A percentile compares a stretch with the other conserved stretches of the same genome.
Evolutionary conservation across 2,888 invertebrate species (phyloP).

Genomic region (Pandemis corylana): DNA sequence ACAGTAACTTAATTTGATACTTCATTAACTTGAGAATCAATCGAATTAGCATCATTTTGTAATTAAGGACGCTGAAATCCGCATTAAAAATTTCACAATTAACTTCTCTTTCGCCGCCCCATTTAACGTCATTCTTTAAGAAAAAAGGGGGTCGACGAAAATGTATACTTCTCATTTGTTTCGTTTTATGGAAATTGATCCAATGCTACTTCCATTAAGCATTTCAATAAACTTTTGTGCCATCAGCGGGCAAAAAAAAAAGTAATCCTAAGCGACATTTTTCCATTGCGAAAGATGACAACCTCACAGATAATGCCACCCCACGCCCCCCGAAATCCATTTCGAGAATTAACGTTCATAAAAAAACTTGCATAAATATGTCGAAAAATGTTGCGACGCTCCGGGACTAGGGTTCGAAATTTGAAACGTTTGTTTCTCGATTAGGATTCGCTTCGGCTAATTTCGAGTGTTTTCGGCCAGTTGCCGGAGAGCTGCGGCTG

Average conservation of each 20-base stretch:
- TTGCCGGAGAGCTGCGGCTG: constrained; percentile 12
- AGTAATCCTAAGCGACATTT: constrained; percentile 49
- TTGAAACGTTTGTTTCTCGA: constrained; percentile 53
- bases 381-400: constrained; percentile 61
- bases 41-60: constrained; percentile 12
- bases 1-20: neutral
- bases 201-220: constrained; percentile 43
- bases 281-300: constrained; percentile 51
- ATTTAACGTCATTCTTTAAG: constrained; percentile 12
- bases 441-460: constrained; percentile 67
- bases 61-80: constrained; percentile 8
- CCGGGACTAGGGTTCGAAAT: constrained; percentile 55
- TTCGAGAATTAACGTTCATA: constrained; percentile 72
- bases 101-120: constrained; percentile 17
- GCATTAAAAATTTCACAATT: constrained; percentile 21
- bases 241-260: constrained; percentile 36
- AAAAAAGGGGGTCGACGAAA: constrained; percentile 15
- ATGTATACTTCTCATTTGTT: constrained; percentile 28
- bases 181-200: constrained; percentile 42
- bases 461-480: constrained; percentile 55
- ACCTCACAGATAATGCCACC: constrained; percentile 50
- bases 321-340: constrained; percentile 66
- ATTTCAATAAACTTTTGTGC: constrained; percentile 43
- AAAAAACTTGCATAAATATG: constrained; percentile 65
- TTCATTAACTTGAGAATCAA: constrained; percentile 3